These are phyloP conservation scores for Alaudala cheleensis DNA, from an alignment of 2,113 vertebrate genomes.

Conservation along the genomic window DNA sequence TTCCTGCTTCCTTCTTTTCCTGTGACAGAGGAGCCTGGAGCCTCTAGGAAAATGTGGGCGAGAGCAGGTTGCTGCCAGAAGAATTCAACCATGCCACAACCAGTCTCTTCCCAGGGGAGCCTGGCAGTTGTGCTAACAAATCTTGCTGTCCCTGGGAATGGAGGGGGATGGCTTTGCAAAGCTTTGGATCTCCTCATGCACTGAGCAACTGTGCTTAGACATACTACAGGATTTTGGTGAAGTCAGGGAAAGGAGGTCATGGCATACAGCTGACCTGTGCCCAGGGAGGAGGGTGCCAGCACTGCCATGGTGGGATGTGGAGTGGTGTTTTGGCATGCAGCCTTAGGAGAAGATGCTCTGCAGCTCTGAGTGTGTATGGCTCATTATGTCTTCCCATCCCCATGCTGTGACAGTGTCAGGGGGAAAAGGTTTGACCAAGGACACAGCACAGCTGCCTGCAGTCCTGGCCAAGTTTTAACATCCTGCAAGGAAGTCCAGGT, in stretches of 20 bases:
- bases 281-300: background rate
- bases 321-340: background rate
- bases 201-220: background rate
- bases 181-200: background rate
- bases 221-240: fast-evolving
- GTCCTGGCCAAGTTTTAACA: background rate
- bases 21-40: background rate
- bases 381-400: background rate
- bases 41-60: background rate
- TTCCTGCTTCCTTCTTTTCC: background rate
- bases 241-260: background rate
- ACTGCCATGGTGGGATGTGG: background rate
- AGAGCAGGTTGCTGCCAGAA: background rate
- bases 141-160: background rate
- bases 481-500: background rate
- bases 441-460: background rate
- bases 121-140: background rate
- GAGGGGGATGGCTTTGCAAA: background rate
- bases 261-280: fast-evolving
- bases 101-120: background rate
- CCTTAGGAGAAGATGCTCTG: background rate
- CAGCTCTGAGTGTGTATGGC: background rate
- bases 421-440: background rate
- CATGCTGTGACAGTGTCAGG: fast-evolving
- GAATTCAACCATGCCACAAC: background rate